phyloP scores from a whole-genome alignment of 2,113 vertebrate genomes.

The Nicator chloris region DNA sequence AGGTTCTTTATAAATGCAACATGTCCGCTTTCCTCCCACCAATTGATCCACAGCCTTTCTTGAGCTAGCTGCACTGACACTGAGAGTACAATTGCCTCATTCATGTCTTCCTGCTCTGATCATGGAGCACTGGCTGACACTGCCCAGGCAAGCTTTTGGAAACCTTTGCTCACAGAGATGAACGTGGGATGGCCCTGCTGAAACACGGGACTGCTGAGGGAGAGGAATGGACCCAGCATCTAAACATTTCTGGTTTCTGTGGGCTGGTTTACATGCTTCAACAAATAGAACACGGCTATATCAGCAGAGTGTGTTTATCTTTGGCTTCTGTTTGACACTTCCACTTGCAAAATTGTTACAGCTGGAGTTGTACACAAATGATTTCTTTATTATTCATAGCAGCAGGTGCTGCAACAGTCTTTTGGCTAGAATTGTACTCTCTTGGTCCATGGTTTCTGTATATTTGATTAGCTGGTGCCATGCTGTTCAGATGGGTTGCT shows the following conservation, averaged over 20 bases:
- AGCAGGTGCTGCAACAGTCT: constrained; percentile 60
- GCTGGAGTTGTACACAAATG: constrained; percentile 39
- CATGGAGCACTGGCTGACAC: neutral
- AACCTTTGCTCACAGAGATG: neutral
- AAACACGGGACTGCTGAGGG: neutral
- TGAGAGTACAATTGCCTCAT: neutral
- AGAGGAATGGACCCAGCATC: neutral
- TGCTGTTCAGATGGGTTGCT: neutral
- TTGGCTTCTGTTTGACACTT: constrained; percentile 51
- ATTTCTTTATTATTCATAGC: constrained; percentile 60
- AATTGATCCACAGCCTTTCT: neutral
- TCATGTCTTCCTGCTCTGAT: neutral
- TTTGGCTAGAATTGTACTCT: constrained; percentile 21
- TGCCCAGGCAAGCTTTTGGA: neutral
- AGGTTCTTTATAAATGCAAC: neutral
- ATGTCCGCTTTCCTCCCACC: neutral
- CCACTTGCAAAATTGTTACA: constrained; percentile 52
- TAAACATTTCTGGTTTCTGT: neutral
- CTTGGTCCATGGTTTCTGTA: constrained; percentile 32
- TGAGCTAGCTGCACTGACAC: fast-evolving
- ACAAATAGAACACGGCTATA: neutral
- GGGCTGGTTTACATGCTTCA: neutral
- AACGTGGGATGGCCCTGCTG: fast-evolving
- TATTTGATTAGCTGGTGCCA: constrained; percentile 35
- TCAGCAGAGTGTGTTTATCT: constrained; percentile 42